Percentiles rank a stretch among this genome's conserved stretches.
Conservation (phyloP, 2,113 vertebrate genomes). For the Vidua macroura region DNA sequence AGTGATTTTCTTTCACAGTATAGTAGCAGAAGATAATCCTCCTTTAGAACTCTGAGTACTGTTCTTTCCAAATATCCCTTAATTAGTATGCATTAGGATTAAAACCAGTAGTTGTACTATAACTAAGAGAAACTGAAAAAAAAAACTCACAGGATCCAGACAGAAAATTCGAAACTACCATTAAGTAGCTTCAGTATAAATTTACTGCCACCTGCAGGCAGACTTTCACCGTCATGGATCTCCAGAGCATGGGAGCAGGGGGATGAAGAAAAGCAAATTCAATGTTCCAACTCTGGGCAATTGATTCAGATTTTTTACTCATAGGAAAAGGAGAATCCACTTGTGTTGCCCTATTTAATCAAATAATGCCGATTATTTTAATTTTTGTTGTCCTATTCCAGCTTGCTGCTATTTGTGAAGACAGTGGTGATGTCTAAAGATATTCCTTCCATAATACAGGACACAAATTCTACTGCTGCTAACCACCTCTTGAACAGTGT, state of each 20-base stretch:
- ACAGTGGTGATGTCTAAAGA: neutral
- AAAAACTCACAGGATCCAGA: slow-evolving; percentile 14
- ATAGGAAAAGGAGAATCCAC: neutral
- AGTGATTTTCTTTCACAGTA: slow-evolving; percentile 63
- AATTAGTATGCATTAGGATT: slow-evolving; percentile 72
- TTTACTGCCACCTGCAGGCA: slow-evolving; percentile 79
- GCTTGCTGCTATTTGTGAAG: neutral
- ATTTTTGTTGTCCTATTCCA: neutral
- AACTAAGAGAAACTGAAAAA: slow-evolving; percentile 10
- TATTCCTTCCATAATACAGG: neutral
- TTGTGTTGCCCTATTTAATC: neutral
- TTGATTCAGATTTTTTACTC: neutral
- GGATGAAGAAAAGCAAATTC: neutral
- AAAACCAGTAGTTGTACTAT: slow-evolving; percentile 48
- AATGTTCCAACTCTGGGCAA: neutral
- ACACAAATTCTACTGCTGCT: neutral
- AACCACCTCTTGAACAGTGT: neutral
- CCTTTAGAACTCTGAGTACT: slow-evolving; percentile 53
- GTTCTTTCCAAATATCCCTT: slow-evolving; percentile 60
- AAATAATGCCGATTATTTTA: neutral
- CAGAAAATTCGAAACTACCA: neutral
- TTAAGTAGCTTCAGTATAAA: slow-evolving; percentile 34
- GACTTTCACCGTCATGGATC: neutral
- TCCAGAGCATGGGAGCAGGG: neutral
- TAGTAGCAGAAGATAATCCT: slow-evolving; percentile 68